Evolutionary conservation across 2,888 invertebrate genomes (phyloP).

Genomic region (Leptinotarsa tumamoca): DNA sequence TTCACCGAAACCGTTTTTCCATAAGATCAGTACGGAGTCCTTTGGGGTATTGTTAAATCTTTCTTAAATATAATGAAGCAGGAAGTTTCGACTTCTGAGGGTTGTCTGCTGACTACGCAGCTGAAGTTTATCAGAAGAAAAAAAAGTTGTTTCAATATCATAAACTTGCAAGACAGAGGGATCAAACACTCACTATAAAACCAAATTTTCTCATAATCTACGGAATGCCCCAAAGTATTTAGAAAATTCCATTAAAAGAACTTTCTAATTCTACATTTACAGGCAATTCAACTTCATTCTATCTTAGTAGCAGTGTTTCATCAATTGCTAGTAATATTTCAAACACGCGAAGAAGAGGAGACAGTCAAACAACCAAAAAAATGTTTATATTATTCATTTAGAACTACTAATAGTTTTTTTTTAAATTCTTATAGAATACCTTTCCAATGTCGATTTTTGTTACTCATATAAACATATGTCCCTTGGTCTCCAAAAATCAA

Average conservation of each 20-base stretch:
- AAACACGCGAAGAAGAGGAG: background rate
- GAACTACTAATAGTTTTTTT: background rate
- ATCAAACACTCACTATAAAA: background rate
- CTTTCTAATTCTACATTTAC: background rate
- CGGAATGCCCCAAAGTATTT: background rate
- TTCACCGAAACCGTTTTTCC: no score
- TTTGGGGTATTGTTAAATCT: no score
- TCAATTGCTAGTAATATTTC: background rate
- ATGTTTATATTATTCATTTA: background rate
- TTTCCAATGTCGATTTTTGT: no score
- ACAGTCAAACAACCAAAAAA: background rate
- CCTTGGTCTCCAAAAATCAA: background rate
- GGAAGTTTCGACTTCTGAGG: no score
- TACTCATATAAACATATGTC: background rate
- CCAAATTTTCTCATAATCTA: background rate
- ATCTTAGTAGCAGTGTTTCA: background rate
- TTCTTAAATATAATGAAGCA: no score
- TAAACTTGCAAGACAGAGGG: background rate
- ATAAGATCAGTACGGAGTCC: no score
- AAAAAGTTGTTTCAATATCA: background rate
- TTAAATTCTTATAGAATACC: background rate
- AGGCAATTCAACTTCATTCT: background rate
- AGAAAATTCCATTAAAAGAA: background rate
- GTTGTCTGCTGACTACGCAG: background rate
- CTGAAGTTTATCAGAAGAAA: background rate